Base-by-base conservation (phyloP, 2,113 vertebrate species). In the Ceuthmochares aereus region DNA sequence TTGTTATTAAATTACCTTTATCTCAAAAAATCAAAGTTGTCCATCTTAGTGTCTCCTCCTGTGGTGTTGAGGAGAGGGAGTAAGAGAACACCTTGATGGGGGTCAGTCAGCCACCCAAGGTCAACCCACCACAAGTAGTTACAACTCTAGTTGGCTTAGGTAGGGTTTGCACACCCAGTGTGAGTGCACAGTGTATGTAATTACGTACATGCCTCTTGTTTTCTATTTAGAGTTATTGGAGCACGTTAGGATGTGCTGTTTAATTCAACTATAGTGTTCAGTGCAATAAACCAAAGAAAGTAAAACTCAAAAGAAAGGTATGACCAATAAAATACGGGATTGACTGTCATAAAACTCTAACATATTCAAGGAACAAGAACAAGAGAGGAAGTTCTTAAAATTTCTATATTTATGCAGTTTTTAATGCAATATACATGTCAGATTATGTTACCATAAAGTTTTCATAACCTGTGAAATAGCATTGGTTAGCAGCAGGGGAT, bases 41-140 rank as follows among this genome's bases (percentile, higher is more conserved):
- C 12, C 14, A 25, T n/a, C n/a, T 66, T 45, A 9, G 2, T 47
- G 12, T 40, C 18, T 70, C n/a, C 7, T 2, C 5, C 12, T 56
- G 47, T 23, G 22, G 9, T 34, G 7, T 9, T 76, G 30, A 69
- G 29, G 9, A 77, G 14, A 37, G 3, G 8, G 29, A 62, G 11
- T 19, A 6, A 64, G 16, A 64, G 7, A 30, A 2, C 2, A 0
- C 8, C 27, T 58, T 10, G 9, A 2, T 36, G 2, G 4, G 9
- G 3, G 4, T 54, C 40, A 77, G 18, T 42, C 32, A 85, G 26
- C 36, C 40, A 52, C 3, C 3, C 1, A 0, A 42, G 3, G 14
- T 52, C 32, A 43, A 43, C 3, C 4, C 14, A 43, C 10, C 7
- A 29, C 6, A 37, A 64, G 29, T 2, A 34, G 6, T 32, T 64